Base-by-base conservation (phyloP, 1,140 invertebrate species). In the Sminthurinus signatus region DNA sequence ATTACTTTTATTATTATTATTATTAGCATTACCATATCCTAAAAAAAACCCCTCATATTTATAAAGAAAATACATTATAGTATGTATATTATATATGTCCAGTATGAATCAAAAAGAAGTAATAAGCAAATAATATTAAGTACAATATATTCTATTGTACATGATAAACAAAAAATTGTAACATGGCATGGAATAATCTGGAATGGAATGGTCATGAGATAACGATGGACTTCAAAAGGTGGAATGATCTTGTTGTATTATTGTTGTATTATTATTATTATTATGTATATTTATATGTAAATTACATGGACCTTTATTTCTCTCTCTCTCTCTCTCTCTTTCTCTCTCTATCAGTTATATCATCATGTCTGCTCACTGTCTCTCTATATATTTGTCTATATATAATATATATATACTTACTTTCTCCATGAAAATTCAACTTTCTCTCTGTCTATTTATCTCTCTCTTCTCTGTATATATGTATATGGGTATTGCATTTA, bases 121-220 rank as follows among this genome's bases (percentile, higher is more conserved):
- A n/a, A n/a, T n/a, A n/a, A n/a, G n/a, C n/a, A n/a, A n/a, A n/a
- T n/a, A n/a, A n/a, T n/a, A n/a, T n/a, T n/a, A n/a, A n/a, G n/a
- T n/a, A n/a, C n/a, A n/a, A n/a, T n/a, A n/a, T n/a, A n/a, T n/a
- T n/a, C n/a, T n/a, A n/a, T n/a, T n/a, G n/a, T n/a, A n/a, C n/a
- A n/a, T n/a, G n/a, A n/a, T n/a, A n/a, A n/a, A n/a, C n/a, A n/a
- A n/a, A n/a, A n/a, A n/a, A n/a, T n/a, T n/a, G n/a, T n/a, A 56
- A 65, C 44, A 62, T 39, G 31, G 66, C 62, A 64, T 64, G 62
- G 54, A 64, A 68, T n/a, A n/a, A n/a, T n/a, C n/a, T n/a, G n/a
- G n/a, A n/a, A n/a, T n/a, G n/a, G n/a, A n/a, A n/a, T n/a, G n/a
- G n/a, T n/a, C n/a, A n/a, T n/a, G n/a, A n/a, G n/a, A n/a, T n/a